Evolutionary conservation across 2,888 invertebrate genomes (phyloP).

Genomic region (Drosophila vallismaia): DNA sequence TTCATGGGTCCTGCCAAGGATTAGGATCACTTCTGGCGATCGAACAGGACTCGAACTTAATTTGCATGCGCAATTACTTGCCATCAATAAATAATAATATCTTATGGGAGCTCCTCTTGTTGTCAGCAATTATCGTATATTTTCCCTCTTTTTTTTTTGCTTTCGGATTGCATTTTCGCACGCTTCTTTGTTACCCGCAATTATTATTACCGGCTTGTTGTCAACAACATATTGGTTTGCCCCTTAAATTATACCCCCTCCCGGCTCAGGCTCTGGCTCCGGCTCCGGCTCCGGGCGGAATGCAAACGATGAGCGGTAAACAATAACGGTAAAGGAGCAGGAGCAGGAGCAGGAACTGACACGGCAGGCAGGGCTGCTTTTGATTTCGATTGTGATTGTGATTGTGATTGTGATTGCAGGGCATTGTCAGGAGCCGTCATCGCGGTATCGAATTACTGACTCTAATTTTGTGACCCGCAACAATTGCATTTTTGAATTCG

Average conservation of each 20-base stretch:
- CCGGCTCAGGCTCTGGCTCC: slow-evolving; percentile 26
- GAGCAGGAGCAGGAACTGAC: neutral
- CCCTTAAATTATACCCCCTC: slow-evolving; percentile 18
- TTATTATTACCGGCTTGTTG: slow-evolving; percentile 61
- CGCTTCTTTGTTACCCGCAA: slow-evolving; percentile 47
- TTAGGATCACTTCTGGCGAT: neutral
- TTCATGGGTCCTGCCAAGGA: slow-evolving; percentile 6
- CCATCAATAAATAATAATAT: slow-evolving; percentile 15
- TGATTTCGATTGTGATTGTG: slow-evolving; percentile 53
- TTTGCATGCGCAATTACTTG: too few species aligned
- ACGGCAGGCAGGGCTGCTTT: neutral
- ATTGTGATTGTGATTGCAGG: slow-evolving; percentile 67
- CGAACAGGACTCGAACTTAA: neutral
- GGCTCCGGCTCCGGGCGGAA: slow-evolving; percentile 3
- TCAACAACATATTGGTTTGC: slow-evolving; percentile 65
- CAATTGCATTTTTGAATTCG: slow-evolving; percentile 66
- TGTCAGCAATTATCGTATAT: slow-evolving; percentile 1
- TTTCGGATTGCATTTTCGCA: slow-evolving; percentile 15
- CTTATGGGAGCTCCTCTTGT: neutral
- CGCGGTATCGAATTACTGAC: slow-evolving; percentile 66
- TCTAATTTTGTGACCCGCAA: slow-evolving; percentile 64
- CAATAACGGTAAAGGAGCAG: slow-evolving; percentile 17
- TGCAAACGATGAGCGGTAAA: slow-evolving; percentile 1
- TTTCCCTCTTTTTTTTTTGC: neutral
- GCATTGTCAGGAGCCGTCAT: slow-evolving; percentile 56